Evolutionary conservation across 2,113 vertebrate species (phyloP).

Genomic region (Syngnathus scovelli): DNA sequence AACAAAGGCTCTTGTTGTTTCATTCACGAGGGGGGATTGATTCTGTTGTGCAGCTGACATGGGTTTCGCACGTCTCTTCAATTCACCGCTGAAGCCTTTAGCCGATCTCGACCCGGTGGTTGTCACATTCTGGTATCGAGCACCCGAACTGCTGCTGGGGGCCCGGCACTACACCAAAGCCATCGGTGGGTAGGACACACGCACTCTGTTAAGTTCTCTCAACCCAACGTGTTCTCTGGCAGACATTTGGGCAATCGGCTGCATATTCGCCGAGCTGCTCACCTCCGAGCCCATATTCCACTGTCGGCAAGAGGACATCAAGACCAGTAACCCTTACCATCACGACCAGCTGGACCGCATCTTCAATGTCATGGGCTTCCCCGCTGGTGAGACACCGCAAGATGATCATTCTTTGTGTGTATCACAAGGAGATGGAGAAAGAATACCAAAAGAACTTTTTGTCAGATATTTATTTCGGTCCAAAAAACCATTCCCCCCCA

Average conservation of each 20-base stretch:
- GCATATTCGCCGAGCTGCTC: conserved; percentile 99
- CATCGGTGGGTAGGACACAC: conserved; percentile 77
- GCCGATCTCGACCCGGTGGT: conserved; percentile 99
- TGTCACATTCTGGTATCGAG: conserved; percentile 99
- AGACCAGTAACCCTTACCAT: conserved; percentile 99
- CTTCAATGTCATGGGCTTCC: conserved; percentile 99
- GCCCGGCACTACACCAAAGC: conserved; percentile 99
- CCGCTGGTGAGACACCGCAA: conserved; percentile 79
- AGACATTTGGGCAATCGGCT: conserved; percentile 99
- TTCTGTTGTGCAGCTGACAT: conserved; percentile 82
- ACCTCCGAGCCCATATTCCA: conserved; percentile 99
- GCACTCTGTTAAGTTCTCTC: neutral
- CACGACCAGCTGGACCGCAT: conserved; percentile 99
- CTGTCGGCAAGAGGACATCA: conserved; percentile 99
- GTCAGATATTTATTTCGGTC: neutral
- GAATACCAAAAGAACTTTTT: neutral
- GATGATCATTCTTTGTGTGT: neutral
- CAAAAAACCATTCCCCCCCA: neutral
- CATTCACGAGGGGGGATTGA: neutral
- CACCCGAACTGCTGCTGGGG: conserved; percentile 94
- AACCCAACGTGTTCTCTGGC: neutral
- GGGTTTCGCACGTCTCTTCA: conserved; percentile 99
- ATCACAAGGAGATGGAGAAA: too few relatives aligned
- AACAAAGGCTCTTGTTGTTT: neutral
- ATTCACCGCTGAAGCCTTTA: conserved; percentile 99